Base-by-base conservation (phyloP, 2,888 invertebrate species). In the Phasia obesa region DNA sequence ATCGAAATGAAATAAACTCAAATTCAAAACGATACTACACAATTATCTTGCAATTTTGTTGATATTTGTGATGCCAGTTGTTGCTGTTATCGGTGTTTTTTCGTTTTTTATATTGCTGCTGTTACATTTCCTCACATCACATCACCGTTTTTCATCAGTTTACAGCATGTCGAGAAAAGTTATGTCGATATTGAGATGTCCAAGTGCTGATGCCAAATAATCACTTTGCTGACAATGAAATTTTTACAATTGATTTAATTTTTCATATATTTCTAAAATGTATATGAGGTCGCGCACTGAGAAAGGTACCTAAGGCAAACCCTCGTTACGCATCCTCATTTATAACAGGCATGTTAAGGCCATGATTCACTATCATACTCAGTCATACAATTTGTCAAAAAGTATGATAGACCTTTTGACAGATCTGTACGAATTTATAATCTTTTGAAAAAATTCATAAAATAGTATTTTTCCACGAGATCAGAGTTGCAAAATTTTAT, bases 171-270 rank as follows among this genome's bases (percentile, higher is more conserved):
- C 77, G 67, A 57, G 77, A 44, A 69, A 69, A 78, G 77, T 77
- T 78, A 74, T 82, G 73, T 73, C 62, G 82, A 77, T 82, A 82
- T 78, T 82, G 82, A 82, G 73, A 74, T 82, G 82, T 82, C 82
- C 74, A 82, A 82, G 82, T 82, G 77, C 82, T 82, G 82, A 82
- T 82, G 82, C 82, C 82, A 78, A 73, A 82, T 77, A 82, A 82
- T 82, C 82, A 82, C 77, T 82, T 82, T 82, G 82, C 82, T 82
- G 82, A 82, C 82, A 82, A 77, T 77, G 82, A 69, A 74, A 82
- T 82, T 82, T 81, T 74, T 74, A 77, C 82, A 82, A 82, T 77
- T 82, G 82, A 77, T 77, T 78, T 82, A 78, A 74, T 82, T 73
- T 82, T 82, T 62, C 69, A 57, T 81, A 73, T 67, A 75, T 59